phyloP scores from a whole-genome alignment of 2,888 invertebrate genomes.

The Teleogryllus oceanicus region DNA sequence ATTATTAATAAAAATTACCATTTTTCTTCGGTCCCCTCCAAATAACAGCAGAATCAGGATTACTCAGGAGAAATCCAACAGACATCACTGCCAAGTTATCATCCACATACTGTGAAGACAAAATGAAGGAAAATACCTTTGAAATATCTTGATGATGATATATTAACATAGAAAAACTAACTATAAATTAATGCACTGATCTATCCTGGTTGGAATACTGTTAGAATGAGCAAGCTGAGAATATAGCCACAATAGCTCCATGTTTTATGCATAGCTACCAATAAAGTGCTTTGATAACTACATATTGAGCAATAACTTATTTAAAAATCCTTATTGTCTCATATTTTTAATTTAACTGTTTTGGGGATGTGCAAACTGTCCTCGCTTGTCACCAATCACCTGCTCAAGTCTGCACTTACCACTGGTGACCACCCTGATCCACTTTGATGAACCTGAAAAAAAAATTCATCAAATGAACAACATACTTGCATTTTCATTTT shows the following conservation, averaged over 20 bases:
- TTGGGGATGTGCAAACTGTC: neutral
- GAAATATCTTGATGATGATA: too few relatives aligned
- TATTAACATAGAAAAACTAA: too few relatives aligned
- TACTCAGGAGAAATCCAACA: constrained; percentile 84
- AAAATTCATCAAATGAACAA: constrained; percentile 22
- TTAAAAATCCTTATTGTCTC: neutral
- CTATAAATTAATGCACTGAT: too few relatives aligned
- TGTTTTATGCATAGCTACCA: neutral
- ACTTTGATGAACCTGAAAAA: constrained; percentile 76
- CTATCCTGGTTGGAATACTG: too few relatives aligned
- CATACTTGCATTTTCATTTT: too few relatives aligned
- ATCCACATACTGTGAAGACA: constrained; percentile 65
- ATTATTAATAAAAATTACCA: constrained; percentile 52
- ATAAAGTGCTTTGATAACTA: too few relatives aligned
- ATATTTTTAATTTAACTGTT: neutral
- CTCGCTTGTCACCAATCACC: neutral
- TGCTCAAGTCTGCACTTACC: constrained; percentile 53
- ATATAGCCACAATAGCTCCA: neutral
- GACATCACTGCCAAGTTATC: constrained; percentile 98
- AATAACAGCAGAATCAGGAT: constrained; percentile 93
- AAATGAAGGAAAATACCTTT: too few relatives aligned
- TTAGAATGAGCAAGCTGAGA: neutral
- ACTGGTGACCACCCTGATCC: constrained; percentile 97
- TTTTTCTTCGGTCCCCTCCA: constrained; percentile 99
- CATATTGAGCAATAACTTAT: too few relatives aligned